A percentile compares a stretch with the other conserved stretches of the same genome.
Evolutionary conservation across 2,113 vertebrate species (phyloP).

Genomic region (Paralichthys olivaceus): DNA sequence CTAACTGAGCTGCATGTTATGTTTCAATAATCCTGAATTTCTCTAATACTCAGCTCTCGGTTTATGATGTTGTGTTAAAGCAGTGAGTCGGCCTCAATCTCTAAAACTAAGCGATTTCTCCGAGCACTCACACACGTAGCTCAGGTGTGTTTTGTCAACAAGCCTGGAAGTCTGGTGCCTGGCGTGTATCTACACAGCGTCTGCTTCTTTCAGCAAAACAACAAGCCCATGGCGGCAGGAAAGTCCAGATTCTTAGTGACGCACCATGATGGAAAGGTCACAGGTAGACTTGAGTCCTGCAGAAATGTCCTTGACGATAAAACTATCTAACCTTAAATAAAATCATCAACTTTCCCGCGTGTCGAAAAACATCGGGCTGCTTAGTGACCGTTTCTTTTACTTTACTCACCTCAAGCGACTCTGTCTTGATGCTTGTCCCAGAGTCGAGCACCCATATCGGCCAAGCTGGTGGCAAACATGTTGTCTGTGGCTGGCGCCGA

Average conservation of each 20-base stretch:
- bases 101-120: not conserved
- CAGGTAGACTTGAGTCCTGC: too few species aligned
- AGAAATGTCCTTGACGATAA: too few species aligned
- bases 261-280: not conserved
- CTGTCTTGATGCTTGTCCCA: conserved; percentile 64
- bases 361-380: not conserved
- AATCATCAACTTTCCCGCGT: too few species aligned
- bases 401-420: not conserved
- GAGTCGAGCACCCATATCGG: conserved; percentile 96
- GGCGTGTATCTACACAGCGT: not conserved
- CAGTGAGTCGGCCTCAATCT: too few species aligned
- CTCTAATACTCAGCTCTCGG: not conserved
- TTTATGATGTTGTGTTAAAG: too few species aligned
- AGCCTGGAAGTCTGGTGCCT: not conserved
- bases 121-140: too few species aligned
- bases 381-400: not conserved
- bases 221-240: not conserved
- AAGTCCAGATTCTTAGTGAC: not conserved
- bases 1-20: too few species aligned
- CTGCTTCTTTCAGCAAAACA: not conserved
- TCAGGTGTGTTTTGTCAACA: conserved; percentile 45
- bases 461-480: conserved; percentile 98
- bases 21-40: not conserved
- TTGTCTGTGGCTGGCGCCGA: conserved; percentile 94
- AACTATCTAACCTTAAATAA: too few species aligned